phyloP scores from a whole-genome alignment of 2,797 vertebrate genomes.

The Pangasius sanitwongsei region DNA sequence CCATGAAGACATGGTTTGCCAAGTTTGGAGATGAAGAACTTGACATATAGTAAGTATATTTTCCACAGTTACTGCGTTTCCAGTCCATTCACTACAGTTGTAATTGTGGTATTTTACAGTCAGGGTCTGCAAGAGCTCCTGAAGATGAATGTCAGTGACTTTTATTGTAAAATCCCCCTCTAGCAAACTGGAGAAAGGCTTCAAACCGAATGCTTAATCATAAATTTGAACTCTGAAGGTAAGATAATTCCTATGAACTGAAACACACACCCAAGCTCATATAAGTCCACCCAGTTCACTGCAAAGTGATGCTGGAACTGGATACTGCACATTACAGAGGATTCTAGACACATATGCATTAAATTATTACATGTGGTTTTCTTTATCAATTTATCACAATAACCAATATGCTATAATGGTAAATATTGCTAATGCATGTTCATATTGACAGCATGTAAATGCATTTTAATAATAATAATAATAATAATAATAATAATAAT shows the following conservation, averaged over 20 bases:
- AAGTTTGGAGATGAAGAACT: background rate
- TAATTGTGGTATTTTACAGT: constrained; percentile 15
- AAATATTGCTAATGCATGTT: background rate
- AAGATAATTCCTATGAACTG: background rate
- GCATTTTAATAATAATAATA: background rate
- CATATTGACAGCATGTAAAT: background rate
- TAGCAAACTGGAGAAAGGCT: background rate
- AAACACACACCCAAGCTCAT: background rate
- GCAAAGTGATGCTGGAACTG: background rate
- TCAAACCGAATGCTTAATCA: background rate
- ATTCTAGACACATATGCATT: background rate
- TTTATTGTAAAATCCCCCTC: background rate
- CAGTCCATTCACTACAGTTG: background rate
- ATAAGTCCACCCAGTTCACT: background rate
- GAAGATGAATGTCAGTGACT: background rate
- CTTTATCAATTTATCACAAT: background rate
- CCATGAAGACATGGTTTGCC: background rate
- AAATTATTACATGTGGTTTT: background rate
- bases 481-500: background rate
- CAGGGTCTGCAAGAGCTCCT: background rate
- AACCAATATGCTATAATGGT: background rate
- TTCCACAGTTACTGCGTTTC: background rate
- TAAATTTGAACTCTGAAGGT: background rate
- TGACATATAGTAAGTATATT: background rate
- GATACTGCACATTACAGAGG: background rate